These are phyloP conservation scores for Hypotaenidia okinawae DNA, from an alignment of 2,797 vertebrate genomes.

Conservation along the genomic window DNA sequence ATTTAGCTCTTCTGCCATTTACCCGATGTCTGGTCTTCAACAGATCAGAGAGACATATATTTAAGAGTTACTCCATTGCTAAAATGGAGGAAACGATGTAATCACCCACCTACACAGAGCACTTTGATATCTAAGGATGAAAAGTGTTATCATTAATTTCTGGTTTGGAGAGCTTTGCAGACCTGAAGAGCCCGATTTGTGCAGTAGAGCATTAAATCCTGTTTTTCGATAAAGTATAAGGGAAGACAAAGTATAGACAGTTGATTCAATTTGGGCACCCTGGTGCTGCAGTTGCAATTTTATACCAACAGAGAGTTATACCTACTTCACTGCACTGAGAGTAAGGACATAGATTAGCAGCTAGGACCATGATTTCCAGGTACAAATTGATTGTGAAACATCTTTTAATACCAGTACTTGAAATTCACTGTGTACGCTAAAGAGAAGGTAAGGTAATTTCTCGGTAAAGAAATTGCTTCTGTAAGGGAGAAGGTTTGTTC, in stretches of 20 bases:
- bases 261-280: not conserved
- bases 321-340: not conserved
- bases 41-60: not conserved
- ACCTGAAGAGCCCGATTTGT: not conserved
- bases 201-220: not conserved
- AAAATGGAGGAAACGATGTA: not conserved
- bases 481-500: not conserved
- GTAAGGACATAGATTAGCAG: not conserved
- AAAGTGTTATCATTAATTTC: not conserved
- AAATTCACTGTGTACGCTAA: not conserved
- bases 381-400: not conserved
- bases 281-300: not conserved
- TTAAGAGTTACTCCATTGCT: not conserved
- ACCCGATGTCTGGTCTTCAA: not conserved
- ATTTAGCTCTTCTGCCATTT: not conserved
- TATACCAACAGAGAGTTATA: not conserved
- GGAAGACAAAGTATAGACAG: not conserved
- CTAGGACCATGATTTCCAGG: not conserved
- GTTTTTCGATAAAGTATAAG: not conserved
- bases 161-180: constrained; percentile 9
- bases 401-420: not conserved
- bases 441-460: not conserved
- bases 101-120: not conserved
- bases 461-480: not conserved
- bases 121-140: not conserved